phyloP scores from a whole-genome alignment of 2,113 vertebrate species.

The Glareola pratincola region DNA sequence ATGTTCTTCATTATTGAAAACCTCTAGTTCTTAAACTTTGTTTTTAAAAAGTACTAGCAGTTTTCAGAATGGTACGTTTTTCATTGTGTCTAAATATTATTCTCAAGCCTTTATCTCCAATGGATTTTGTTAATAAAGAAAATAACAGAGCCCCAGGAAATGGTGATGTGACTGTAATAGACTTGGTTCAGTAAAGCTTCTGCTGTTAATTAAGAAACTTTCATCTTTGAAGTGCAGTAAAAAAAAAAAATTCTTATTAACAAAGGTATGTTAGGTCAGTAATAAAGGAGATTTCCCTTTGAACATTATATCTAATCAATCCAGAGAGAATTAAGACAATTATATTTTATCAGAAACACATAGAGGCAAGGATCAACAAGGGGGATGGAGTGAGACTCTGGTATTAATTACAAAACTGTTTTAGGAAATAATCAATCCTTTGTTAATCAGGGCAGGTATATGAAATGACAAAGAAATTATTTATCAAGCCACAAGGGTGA shows the following conservation, averaged over 20 bases:
- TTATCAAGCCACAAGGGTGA: slow-evolving; percentile 41
- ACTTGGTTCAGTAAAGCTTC: slow-evolving; percentile 69
- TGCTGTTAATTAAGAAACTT: slow-evolving; percentile 80
- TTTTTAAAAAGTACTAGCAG: background rate
- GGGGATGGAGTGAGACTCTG: slow-evolving; percentile 17
- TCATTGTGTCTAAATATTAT: slow-evolving; percentile 61
- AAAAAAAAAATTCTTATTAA: slow-evolving; percentile 63
- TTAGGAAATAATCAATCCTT: slow-evolving; percentile 67
- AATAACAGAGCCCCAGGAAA: slow-evolving; percentile 64
- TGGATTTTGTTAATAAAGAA: slow-evolving; percentile 70
- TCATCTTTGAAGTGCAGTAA: slow-evolving; percentile 68
- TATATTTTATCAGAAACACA: slow-evolving; percentile 72
- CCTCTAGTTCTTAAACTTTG: slow-evolving; percentile 56
- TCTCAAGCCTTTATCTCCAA: slow-evolving; percentile 51
- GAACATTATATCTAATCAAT: slow-evolving; percentile 68
- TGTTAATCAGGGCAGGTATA: slow-evolving; percentile 53
- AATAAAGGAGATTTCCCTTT: slow-evolving; percentile 69
- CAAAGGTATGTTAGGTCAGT: slow-evolving; percentile 66
- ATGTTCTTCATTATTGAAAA: slow-evolving; percentile 41
- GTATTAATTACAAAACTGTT: slow-evolving; percentile 67
- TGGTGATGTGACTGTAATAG: slow-evolving; percentile 64
- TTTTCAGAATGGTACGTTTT: slow-evolving; percentile 32
- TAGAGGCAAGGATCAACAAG: slow-evolving; percentile 58
- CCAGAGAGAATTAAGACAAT: slow-evolving; percentile 71
- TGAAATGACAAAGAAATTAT: slow-evolving; percentile 52